These are phyloP conservation scores for Plumapathes pennacea DNA, from an alignment of 92 coral and sea anemone genomes.

Conservation along the genomic window DNA sequence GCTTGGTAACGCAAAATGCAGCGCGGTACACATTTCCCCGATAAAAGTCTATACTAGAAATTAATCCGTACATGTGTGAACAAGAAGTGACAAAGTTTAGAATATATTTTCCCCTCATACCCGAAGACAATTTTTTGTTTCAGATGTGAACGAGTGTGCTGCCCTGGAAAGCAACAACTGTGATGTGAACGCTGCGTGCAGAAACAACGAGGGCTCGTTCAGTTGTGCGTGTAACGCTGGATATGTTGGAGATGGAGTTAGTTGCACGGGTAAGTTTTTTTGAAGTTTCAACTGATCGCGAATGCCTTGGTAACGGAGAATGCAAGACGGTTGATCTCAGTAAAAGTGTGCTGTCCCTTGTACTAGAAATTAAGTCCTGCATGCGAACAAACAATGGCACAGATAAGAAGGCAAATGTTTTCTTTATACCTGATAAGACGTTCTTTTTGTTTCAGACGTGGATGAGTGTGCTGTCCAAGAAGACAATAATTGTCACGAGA, in stretches of 20 bases:
- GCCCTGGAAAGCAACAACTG: constrained; percentile 14
- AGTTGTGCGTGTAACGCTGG: constrained; percentile 60
- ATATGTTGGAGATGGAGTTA: constrained; percentile 49
- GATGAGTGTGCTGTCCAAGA: constrained; percentile 7
- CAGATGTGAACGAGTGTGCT: constrained; percentile 12
- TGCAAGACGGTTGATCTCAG: not conserved
- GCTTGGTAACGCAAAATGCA: no score
- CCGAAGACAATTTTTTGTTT: not conserved
- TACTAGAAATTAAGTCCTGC: no score
- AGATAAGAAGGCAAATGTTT: no score
- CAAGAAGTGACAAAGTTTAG: no score
- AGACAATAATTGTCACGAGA: constrained; percentile 22
- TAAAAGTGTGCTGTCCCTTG: no score
- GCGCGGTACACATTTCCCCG: no score
- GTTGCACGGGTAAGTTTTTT: constrained; percentile 63
- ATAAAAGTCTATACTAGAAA: no score
- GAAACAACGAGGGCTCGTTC: constrained; percentile 18
- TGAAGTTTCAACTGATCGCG: no score
- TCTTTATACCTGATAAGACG: no score
- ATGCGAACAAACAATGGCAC: no score
- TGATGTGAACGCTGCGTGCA: constrained; percentile 47
- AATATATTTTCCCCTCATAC: no score
- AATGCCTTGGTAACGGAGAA: not conserved
- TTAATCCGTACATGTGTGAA: no score
- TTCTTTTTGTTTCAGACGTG: constrained; percentile 1